phyloP scores from a whole-genome alignment of 2,888 invertebrate genomes.

The Pterostichus niger region DNA sequence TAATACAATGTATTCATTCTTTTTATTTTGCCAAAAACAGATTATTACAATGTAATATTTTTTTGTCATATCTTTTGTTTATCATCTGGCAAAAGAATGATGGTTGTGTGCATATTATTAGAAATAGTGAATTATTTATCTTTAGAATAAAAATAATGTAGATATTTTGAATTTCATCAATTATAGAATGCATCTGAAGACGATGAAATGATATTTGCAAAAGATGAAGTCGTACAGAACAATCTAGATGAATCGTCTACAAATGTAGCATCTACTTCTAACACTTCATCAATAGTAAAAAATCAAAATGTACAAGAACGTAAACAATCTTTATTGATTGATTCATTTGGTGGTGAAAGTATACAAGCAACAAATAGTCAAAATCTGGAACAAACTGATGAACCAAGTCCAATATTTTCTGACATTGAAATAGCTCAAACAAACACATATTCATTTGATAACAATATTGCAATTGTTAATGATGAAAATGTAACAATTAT shows the following conservation, averaged over 20 bases:
- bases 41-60: too few species aligned
- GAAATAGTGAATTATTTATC: neutral
- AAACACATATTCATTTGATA: constrained; percentile 74
- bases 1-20: neutral
- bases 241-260: constrained; percentile 17
- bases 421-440: constrained; percentile 61
- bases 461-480: constrained; percentile 66
- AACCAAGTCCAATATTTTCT: constrained; percentile 59
- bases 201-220: constrained; percentile 62
- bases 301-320: constrained; percentile 22
- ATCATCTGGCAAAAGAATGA: too few species aligned
- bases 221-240: constrained; percentile 60
- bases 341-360: constrained; percentile 67
- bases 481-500: constrained; percentile 18
- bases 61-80: too few species aligned
- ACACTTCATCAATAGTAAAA: constrained; percentile 24
- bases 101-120: too few species aligned
- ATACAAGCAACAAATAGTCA: constrained; percentile 64
- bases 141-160: too few species aligned
- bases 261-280: constrained; percentile 27
- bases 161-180: neutral
- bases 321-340: constrained; percentile 68
- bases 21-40: too few species aligned
- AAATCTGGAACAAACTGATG: constrained; percentile 21
- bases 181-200: constrained; percentile 55